A percentile compares a stretch with the other conserved stretches of the same genome.
These are phyloP conservation scores for Nasalis larvatus DNA, from an alignment of 2,113 vertebrate genomes.

Conservation along the genomic window DNA sequence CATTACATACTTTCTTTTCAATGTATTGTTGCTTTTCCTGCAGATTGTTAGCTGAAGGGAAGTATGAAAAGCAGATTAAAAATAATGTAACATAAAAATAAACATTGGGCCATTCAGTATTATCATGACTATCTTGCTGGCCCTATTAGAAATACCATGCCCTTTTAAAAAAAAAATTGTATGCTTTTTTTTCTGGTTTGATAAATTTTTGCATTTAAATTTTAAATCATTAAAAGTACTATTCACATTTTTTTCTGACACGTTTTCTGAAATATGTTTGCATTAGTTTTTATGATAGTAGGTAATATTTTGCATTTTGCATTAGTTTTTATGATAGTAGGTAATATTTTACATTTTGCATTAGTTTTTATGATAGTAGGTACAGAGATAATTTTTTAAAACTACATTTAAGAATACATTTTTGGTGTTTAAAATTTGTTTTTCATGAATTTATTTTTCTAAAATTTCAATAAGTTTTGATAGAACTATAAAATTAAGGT, in stretches of 20 bases:
- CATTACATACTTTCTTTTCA: neutral
- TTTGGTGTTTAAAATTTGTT: constrained; percentile 41
- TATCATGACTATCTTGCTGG: neutral
- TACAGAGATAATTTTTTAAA: constrained; percentile 45
- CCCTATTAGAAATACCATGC: neutral
- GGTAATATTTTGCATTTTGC: constrained; percentile 21
- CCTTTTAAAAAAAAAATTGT: neutral
- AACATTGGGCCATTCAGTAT: neutral
- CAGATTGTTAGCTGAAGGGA: neutral
- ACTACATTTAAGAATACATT: constrained; percentile 9
- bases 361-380: constrained; percentile 29
- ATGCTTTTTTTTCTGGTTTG: neutral
- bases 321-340: constrained; percentile 32
- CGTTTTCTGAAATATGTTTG: constrained; percentile 27
- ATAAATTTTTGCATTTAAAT: neutral
- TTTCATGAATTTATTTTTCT: constrained; percentile 45
- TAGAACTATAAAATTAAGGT: constrained; percentile 38
- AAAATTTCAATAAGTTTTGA: constrained; percentile 37
- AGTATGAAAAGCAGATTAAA: neutral
- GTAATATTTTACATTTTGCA: constrained; percentile 35
- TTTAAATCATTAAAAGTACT: neutral
- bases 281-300: neutral
- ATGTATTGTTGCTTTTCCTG: neutral
- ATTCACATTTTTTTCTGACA: constrained; percentile 38
- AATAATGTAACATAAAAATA: constrained; percentile 10